Base-by-base conservation (phyloP, 1,140 invertebrate species). In the Dendroctonus ponderosae region DNA sequence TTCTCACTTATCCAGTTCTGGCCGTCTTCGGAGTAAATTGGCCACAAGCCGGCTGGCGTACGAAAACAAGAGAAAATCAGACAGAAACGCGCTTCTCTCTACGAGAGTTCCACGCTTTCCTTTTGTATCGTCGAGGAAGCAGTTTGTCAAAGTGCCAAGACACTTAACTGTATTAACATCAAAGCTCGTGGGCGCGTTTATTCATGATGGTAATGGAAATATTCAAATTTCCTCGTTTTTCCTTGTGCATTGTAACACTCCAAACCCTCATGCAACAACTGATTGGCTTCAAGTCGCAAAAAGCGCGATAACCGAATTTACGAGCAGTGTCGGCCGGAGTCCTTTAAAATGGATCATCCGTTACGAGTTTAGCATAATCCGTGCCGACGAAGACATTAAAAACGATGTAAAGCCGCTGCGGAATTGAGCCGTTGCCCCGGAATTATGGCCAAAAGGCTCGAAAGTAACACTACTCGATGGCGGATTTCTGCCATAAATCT, bases 101-200 rank as follows among this genome's bases (percentile, higher is more conserved):
- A n/a, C n/a, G n/a, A n/a, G n/a, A n/a, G n/a, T n/a, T n/a, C n/a
- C n/a, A n/a, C n/a, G 26, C 26, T 26, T 26, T 62, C 62, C 52
- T 64, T 64, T 64, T 60, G 50, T 62, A 62, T 42, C 62, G 62
- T 40, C 62, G 37, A 46, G 48, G 52, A 54, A 64, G 56, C 56
- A 64, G 62, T 64, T 64, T 64, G 62, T 64, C 62, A 64, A 64
- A 64, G 62, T 64, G 62, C 52, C 62, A 64, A 56, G 37, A 43
- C 40, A 14, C 43, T 64, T 64, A 64, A 56, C 42, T 46, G 12
- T 64, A 56, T 64, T 64, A 64, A 64, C 14, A 64, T 64, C 52
- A 56, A 64, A 56, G 62, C 52, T 64, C 42, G 41, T 52, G 43
- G 26, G 40, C 26, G 42, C 26, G 26, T 26, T 26, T 26, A 26